A percentile compares a stretch with the other conserved stretches of the same genome.
Conservation (phyloP, 1,140 invertebrate genomes). For the Helicoverpa zea region DNA sequence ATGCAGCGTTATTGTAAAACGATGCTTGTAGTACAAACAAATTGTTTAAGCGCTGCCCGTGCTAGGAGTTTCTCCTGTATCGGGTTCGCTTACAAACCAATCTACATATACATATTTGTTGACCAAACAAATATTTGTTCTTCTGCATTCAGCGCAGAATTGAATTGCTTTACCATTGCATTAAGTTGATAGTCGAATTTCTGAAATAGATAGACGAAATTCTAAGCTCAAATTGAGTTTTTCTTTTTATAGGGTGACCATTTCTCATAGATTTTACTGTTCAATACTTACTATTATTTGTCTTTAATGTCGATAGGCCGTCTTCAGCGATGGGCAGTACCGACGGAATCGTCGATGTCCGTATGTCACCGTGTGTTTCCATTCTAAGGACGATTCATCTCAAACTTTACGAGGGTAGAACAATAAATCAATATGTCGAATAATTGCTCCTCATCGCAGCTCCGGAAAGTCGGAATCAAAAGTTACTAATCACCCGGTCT, state of each 20-base stretch:
- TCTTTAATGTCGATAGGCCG: too few species aligned
- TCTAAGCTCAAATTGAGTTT: background rate
- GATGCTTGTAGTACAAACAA: background rate
- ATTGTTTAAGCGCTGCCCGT: background rate
- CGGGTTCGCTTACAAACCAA: too few species aligned
- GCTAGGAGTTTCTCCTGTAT: too few species aligned
- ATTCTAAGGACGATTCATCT: constrained; percentile 57
- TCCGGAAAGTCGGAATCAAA: constrained; percentile 74
- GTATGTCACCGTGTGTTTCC: constrained; percentile 22
- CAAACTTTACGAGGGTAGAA: constrained; percentile 63
- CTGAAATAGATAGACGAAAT: background rate
- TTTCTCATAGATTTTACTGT: background rate
- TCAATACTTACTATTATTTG: background rate
- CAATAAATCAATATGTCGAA: constrained; percentile 84
- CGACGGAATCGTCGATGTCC: background rate
- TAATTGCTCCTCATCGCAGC: constrained; percentile 77
- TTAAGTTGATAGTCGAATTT: too few species aligned
- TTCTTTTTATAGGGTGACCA: too few species aligned
- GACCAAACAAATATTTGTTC: too few species aligned
- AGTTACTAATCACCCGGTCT: constrained; percentile 79
- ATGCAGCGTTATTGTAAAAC: background rate
- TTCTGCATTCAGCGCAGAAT: too few species aligned
- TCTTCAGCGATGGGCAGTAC: too few species aligned
- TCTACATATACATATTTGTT: too few species aligned
- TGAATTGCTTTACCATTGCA: too few species aligned